phyloP scores from a whole-genome alignment of 2,113 vertebrate species.

The Pongo abelii region DNA sequence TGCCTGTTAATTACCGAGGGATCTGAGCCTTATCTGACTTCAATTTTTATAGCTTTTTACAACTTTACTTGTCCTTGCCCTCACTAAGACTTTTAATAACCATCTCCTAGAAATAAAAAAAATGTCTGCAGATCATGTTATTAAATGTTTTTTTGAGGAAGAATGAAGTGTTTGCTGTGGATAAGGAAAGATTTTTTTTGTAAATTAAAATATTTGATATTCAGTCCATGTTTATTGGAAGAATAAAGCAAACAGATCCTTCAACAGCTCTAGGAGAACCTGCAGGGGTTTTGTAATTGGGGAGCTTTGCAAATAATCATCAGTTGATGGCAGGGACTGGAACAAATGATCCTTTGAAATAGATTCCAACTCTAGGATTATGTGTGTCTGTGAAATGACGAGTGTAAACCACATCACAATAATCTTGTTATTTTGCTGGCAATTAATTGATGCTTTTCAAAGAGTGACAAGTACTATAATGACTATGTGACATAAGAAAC shows the following conservation, averaged over 20 bases:
- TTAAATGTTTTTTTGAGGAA: background rate
- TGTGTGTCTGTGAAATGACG: conserved; percentile 12
- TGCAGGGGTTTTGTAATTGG: background rate
- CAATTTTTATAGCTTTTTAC: background rate
- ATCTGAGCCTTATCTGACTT: background rate
- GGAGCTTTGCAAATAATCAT: conserved; percentile 34
- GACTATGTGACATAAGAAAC: conserved; percentile 36
- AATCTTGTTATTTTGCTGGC: conserved; percentile 44
- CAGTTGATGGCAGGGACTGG: background rate
- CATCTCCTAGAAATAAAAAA: conserved; percentile 26
- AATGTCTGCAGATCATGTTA: background rate
- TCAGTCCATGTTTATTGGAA: background rate
- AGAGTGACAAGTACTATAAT: conserved; percentile 34
- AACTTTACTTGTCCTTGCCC: background rate
- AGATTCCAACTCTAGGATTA: conserved; percentile 38
- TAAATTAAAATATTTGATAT: background rate
- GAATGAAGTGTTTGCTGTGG: background rate
- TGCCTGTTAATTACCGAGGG: background rate
- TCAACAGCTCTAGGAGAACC: background rate
- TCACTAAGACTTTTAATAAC: background rate
- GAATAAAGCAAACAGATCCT: background rate
- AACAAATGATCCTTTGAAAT: conserved; percentile 7
- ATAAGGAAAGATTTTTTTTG: background rate
- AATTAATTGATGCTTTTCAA: conserved; percentile 66
- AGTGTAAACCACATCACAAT: background rate